Evolutionary conservation across 2,797 vertebrate genomes (phyloP), one percentile per base, ranked within the genome.

Genomic region (Sylvia borin): DNA sequence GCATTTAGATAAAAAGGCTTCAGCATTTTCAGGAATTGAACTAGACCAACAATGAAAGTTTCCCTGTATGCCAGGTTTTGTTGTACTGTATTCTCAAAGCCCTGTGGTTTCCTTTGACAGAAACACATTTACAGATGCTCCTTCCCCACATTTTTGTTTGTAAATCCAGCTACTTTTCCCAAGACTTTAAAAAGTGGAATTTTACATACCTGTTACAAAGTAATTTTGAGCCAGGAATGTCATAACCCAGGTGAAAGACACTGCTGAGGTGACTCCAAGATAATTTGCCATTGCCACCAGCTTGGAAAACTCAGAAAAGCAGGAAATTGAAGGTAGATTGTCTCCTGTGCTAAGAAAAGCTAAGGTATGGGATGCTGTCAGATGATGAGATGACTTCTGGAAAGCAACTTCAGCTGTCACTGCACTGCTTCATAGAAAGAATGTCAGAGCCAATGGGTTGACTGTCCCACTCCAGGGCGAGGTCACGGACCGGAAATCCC

Each of bases 401-500:
- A 88, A 74, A 90, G 91, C 68, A 93, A 43, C 65, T 79, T 61
- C 67, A 85, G 82, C 72, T 81, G 88, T 78, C 83, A 91, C 92
- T 89, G 94, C 38, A 43, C 64, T 80, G 88, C 80, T 96, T 97
- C 92, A 81, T 55, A 88, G 92, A 88, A 31, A 95, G 96, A 95
- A 90, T 77, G 92, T 80, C 55, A 67, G 51, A 61, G 66, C 31
- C 83, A 90, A 67, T 4, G 68, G 48, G 57, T 73, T 93, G 95
- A 88, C 91, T 93, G 93, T 97, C 94, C 88, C 61, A 36, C 90
- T 95, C 76, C 88, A 88, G 96, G 93, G 93, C 87, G 95, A 97
- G 97, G 97, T 97, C 97, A 97, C 54, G 75, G 50, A 94, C 80
- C 87, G 98, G 98, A 98, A 98, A 98, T 96, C 96, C 94, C 88